Percentiles rank a stretch among this genome's conserved stretches.
phyloP scores from a whole-genome alignment of 2,113 vertebrate genomes.

The Scopus umbretta region DNA sequence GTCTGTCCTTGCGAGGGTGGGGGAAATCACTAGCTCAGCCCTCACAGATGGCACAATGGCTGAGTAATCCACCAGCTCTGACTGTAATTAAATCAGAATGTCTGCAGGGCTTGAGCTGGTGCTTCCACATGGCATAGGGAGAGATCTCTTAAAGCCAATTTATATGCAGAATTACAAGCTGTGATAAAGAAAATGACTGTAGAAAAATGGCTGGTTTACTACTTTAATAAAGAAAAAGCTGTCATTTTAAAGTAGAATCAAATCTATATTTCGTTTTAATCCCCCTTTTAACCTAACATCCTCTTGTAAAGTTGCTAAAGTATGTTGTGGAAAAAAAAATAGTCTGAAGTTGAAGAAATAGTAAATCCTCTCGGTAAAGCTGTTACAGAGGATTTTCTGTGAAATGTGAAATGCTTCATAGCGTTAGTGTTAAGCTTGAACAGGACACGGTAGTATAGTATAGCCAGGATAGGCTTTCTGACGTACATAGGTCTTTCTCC shows the following conservation, averaged over 20 bases:
- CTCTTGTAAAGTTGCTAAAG: constrained; percentile 39
- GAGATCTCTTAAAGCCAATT: constrained; percentile 46
- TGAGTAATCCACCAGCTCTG: constrained; percentile 44
- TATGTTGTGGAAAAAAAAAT: not conserved
- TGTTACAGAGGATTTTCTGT: constrained; percentile 36
- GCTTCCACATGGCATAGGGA: not conserved
- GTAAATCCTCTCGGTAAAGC: constrained; percentile 39
- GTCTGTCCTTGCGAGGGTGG: not conserved
- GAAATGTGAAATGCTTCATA: not conserved
- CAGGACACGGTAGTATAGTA: not conserved
- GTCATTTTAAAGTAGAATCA: constrained; percentile 12
- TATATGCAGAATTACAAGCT: not conserved
- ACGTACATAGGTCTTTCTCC: not conserved
- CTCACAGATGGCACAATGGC: constrained; percentile 17
- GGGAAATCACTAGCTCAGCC: not conserved
- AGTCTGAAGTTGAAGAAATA: constrained; percentile 12
- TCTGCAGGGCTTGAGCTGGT: constrained; percentile 8
- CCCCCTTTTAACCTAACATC: constrained; percentile 16
- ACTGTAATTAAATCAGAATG: constrained; percentile 59
- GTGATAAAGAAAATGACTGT: not conserved
- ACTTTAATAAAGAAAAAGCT: not conserved
- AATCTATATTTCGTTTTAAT: constrained; percentile 59
- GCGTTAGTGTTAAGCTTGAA: not conserved
- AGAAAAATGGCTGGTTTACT: not conserved
- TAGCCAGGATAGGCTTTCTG: not conserved